phyloP scores from a whole-genome alignment of 2,113 vertebrate species.

The Calidris pygmaea region DNA sequence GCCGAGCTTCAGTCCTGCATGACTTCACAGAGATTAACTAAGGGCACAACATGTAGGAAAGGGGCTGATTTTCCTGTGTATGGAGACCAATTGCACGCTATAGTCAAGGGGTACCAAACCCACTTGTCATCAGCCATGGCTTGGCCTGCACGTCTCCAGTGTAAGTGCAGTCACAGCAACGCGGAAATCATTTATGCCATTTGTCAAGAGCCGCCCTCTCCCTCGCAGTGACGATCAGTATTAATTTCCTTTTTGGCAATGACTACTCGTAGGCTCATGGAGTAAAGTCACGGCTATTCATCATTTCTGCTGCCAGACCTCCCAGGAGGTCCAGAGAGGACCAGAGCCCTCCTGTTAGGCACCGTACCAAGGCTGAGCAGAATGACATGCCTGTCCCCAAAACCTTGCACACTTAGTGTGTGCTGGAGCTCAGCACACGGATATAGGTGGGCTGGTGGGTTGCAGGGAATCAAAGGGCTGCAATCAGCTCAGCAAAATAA shows the following conservation, averaged over 20 bases:
- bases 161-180: not conserved
- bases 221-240: not conserved
- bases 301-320: not conserved
- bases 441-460: not conserved
- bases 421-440: not conserved
- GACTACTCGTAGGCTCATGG: not conserved
- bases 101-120: not conserved
- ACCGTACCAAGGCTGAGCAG: not conserved
- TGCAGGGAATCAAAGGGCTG: not conserved
- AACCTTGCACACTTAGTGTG: not conserved
- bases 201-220: not conserved
- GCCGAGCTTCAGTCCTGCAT: not conserved
- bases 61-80: not conserved
- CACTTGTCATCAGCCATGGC: not conserved
- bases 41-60: not conserved
- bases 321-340: not conserved
- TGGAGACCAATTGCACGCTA: not conserved
- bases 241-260: conserved; percentile 32
- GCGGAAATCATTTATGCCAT: not conserved
- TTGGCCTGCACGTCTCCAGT: not conserved
- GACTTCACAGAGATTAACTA: not conserved
- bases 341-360: not conserved
- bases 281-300: not conserved
- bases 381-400: not conserved
- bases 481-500: not conserved